Percentiles rank a stretch among this genome's conserved stretches.
These are phyloP conservation scores for Drosophila lutescens DNA, from an alignment of 2,888 invertebrate genomes.

Conservation along the genomic window DNA sequence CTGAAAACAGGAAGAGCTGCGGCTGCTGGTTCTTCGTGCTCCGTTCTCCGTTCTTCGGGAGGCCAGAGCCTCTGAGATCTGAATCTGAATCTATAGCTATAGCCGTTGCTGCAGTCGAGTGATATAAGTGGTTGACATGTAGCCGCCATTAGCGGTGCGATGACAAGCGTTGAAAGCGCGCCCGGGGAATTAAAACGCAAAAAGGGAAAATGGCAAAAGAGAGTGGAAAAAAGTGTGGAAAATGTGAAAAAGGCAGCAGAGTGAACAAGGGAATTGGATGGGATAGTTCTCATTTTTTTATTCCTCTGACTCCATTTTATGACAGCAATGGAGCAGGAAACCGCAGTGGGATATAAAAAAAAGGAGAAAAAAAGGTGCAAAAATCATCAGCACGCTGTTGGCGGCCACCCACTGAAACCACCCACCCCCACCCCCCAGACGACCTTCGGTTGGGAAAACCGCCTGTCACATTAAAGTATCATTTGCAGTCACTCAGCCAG, in stretches of 20 bases:
- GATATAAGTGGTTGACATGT: slow-evolving; percentile 79
- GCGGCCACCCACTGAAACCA: slow-evolving; percentile 10
- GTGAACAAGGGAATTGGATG: slow-evolving; percentile 48
- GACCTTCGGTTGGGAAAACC: slow-evolving; percentile 28
- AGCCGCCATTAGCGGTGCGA: slow-evolving; percentile 80
- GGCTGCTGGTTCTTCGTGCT: background rate
- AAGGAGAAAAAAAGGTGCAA: slow-evolving; percentile 64
- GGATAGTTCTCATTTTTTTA: slow-evolving; percentile 54
- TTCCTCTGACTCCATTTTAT: slow-evolving; percentile 26
- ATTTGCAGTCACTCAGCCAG: slow-evolving; percentile 70
- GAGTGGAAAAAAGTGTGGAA: slow-evolving; percentile 9
- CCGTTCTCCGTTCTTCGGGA: background rate
- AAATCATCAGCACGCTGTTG: slow-evolving; percentile 72
- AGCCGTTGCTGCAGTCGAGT: slow-evolving; percentile 43
- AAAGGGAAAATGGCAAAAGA: slow-evolving; percentile 39
- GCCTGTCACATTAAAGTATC: slow-evolving; percentile 78
- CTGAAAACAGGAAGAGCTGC: slow-evolving; percentile 6
- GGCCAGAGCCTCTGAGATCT: slow-evolving; percentile 1
- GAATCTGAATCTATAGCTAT: slow-evolving; percentile 12
- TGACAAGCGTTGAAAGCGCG: slow-evolving; percentile 78
- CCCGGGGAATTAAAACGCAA: slow-evolving; percentile 73
- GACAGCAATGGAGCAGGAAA: slow-evolving; percentile 65
- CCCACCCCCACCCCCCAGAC: background rate
- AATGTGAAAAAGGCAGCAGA: slow-evolving; percentile 8
- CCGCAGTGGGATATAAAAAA: slow-evolving; percentile 32